Evolutionary conservation across 1,140 invertebrate species (phyloP).

Genomic region (Zaprionus taronus): DNA sequence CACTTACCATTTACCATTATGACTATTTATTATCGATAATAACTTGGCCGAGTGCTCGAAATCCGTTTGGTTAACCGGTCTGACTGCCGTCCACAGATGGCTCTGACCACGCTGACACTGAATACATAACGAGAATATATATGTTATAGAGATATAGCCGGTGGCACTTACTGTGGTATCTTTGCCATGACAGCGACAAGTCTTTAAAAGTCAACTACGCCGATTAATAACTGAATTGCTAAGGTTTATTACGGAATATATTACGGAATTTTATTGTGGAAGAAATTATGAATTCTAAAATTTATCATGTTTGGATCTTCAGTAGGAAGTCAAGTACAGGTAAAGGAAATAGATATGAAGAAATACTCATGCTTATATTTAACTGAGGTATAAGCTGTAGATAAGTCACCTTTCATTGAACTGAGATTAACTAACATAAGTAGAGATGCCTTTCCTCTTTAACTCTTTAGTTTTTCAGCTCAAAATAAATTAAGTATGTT

Average conservation of each 20-base stretch:
- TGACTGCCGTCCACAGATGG: conserved; percentile 7
- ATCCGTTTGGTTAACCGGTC: conserved; percentile 11
- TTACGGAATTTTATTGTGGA: too few relatives aligned
- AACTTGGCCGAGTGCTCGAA: conserved; percentile 15
- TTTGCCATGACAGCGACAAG: conserved; percentile 6
- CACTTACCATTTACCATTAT: conserved; percentile 31
- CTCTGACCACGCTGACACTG: conserved; percentile 1
- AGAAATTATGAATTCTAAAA: background rate
- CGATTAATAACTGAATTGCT: conserved; percentile 10
- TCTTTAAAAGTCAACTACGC: conserved; percentile 12
- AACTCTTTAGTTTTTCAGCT: too few relatives aligned
- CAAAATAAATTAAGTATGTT: too few relatives aligned
- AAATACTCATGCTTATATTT: too few relatives aligned
- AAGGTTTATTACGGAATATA: background rate
- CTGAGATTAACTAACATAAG: too few relatives aligned
- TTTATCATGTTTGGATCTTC: background rate
- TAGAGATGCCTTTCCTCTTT: too few relatives aligned
- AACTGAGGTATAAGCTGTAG: too few relatives aligned
- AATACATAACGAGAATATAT: conserved; percentile 1
- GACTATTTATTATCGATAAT: conserved; percentile 36
- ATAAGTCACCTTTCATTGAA: too few relatives aligned
- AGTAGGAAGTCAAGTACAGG: background rate
- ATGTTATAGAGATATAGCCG: background rate
- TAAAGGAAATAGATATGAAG: too few relatives aligned
- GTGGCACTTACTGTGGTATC: background rate